Percentiles rank a stretch among this genome's conserved stretches.
Conservation (phyloP, 2,888 invertebrate genomes). For the Oasisia sp. region DNA sequence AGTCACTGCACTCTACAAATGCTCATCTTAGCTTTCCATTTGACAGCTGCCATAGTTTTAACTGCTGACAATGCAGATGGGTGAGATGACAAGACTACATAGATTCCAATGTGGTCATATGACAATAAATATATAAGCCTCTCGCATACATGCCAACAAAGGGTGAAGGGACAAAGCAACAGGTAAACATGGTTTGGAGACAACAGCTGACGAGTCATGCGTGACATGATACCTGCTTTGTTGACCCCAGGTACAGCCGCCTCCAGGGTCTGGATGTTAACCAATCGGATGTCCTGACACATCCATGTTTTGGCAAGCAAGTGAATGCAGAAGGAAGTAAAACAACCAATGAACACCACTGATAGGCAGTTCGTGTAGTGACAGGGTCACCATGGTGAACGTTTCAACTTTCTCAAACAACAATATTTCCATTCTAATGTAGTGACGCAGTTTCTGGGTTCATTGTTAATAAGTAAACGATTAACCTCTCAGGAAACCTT, state of each 20-base stretch:
- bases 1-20: too few species aligned
- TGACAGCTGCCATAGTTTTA: too few species aligned
- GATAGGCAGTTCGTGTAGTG: neutral
- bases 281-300: slow-evolving; percentile 35
- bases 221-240: slow-evolving; percentile 29
- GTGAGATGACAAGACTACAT: too few species aligned
- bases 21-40: too few species aligned
- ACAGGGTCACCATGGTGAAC: too few species aligned
- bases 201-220: neutral
- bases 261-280: slow-evolving; percentile 38
- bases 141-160: neutral
- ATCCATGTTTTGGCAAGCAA: neutral
- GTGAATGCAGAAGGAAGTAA: neutral
- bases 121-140: neutral
- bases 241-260: slow-evolving; percentile 29
- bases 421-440: neutral
- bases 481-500: too few species aligned
- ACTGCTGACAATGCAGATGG: too few species aligned
- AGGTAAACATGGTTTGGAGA: neutral
- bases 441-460: too few species aligned
- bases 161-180: neutral
- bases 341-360: neutral
- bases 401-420: neutral
- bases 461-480: too few species aligned
- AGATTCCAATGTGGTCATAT: too few species aligned